Evolutionary conservation across 2,888 invertebrate species (phyloP), one percentile per base, ranked within the genome.

Genomic region (Scelioninae gen. 2): DNA sequence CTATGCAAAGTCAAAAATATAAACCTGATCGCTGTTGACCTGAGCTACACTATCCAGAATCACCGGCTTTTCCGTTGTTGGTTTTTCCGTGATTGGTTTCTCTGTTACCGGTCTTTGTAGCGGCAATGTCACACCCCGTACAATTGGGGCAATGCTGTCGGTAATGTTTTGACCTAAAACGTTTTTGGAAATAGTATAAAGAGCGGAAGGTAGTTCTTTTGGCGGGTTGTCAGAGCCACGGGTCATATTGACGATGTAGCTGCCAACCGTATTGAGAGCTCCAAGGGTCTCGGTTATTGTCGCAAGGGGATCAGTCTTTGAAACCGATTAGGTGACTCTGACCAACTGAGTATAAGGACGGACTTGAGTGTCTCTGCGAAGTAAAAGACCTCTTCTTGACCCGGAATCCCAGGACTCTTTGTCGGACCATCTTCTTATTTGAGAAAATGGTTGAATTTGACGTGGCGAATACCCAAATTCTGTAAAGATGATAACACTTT

Each of bases 191-290:
- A 94, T 90, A 0, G 93, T 93, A 82, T 94, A 93, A 46, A 94
- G 87, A 2, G 94, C 94, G 77, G 91, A 90, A 10, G 94, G 93
- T 25, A 94, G 85, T 77, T 90, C 90, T 74, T 90, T 88, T 2
- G 88, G 86, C 1, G 85, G 85, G 61, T 82, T 82, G 28, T 81
- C 81, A 0, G 83, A 82, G 13, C 86, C 87, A 6, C 91, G 86
- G 0, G 92, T 94, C 89, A 94, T 93, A 80, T 94, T 94, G 0
- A 96, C 94, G 76, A 96, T 89, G 82, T 94, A 94, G 82, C 92
- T 91, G 0, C 95, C 95, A 0, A 96, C 93, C 1, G 95, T 94
- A 78, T 95, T 95, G 11, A 96, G 89, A 2, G 95, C 95, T 28
- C 95, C 95, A 2, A 91, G 83, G 0, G 91, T 91, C 83, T 91